These are phyloP conservation scores for Argya squamiceps DNA, from an alignment of 2,797 vertebrate genomes.

Conservation along the genomic window DNA sequence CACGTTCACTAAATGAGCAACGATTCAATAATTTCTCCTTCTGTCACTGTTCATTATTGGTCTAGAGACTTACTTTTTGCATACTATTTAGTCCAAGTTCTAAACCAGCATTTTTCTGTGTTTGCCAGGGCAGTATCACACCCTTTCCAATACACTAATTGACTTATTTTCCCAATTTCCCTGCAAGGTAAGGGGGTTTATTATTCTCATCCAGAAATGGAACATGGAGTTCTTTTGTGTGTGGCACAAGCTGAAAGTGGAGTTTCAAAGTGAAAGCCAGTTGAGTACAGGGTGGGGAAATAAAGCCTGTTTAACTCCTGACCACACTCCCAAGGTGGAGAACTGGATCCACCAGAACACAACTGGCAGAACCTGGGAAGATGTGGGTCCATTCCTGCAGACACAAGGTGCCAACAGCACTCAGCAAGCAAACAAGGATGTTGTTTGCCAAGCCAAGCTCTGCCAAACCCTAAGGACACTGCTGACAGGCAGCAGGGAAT, in stretches of 20 bases:
- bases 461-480: not conserved
- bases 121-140: not conserved
- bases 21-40: slow-evolving; percentile 46
- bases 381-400: not conserved
- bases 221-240: not conserved
- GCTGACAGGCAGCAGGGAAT: not conserved
- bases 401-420: not conserved
- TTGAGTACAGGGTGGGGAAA: not conserved
- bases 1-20: slow-evolving; percentile 31
- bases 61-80: slow-evolving; percentile 16
- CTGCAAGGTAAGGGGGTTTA: not conserved
- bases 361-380: not conserved
- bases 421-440: not conserved
- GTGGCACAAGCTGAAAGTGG: not conserved
- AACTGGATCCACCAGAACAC: not conserved
- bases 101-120: not conserved
- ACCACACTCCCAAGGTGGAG: not conserved
- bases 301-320: not conserved
- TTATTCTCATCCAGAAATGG: not conserved
- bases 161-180: not conserved
- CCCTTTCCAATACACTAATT: not conserved
- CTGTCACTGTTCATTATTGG: slow-evolving; percentile 44
- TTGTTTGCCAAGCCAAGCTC: not conserved
- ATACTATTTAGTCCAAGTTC: slow-evolving; percentile 10
- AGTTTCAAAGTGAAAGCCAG: not conserved